Evolutionary conservation across 2,113 vertebrate genomes (phyloP), one percentile per base, ranked within the genome.

Genomic region (Xenopus tropicalis): DNA sequence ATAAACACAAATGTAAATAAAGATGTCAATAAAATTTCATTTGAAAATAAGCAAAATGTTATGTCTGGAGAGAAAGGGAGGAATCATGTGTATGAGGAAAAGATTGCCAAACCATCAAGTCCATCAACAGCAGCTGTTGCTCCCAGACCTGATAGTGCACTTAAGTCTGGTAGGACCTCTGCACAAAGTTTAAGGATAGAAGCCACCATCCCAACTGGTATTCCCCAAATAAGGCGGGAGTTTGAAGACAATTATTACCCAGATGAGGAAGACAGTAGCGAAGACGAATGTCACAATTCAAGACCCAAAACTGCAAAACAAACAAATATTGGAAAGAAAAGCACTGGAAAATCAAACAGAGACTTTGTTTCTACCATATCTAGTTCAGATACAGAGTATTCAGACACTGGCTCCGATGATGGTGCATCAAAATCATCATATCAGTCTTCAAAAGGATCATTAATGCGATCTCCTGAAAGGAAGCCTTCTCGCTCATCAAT

Each of bases 231-330:
- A 71, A 79, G 82, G 64, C 87, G 78, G 70, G 87, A 88, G 43
- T 78, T 82, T 63, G 84, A 89, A 64, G 87, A 90, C 59, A 80
- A 90, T 73, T 90, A 91, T 57, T 89, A 81, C 25, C 89, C 86
- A 20, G 94, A 90, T 78, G 85, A 85, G 77, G 90, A 92, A 78
- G 90, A 92, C 61, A 91, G 85, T 58, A 91, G 90, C 22, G 91
- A 92, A 11, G 91, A 92, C 56, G 83, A 81, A 8, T 86, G 78
- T 70, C 85, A 79, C 0, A 77, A 69, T n/a, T 56, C 81, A 68
- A 83, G 82, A 76, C 72, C 83, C 62, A 85, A 87, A 74, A 84
- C 79, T 58, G 78, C 78, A 75, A 91, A 86, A 37, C 85, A 84
- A n/a, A 66, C 85, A n/a, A 83, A 78, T 72, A 80, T 66, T 10